A percentile compares a stretch with the other conserved stretches of the same genome.
Evolutionary conservation across 2,113 vertebrate genomes (phyloP).

Genomic region (Catagonus wagneri): DNA sequence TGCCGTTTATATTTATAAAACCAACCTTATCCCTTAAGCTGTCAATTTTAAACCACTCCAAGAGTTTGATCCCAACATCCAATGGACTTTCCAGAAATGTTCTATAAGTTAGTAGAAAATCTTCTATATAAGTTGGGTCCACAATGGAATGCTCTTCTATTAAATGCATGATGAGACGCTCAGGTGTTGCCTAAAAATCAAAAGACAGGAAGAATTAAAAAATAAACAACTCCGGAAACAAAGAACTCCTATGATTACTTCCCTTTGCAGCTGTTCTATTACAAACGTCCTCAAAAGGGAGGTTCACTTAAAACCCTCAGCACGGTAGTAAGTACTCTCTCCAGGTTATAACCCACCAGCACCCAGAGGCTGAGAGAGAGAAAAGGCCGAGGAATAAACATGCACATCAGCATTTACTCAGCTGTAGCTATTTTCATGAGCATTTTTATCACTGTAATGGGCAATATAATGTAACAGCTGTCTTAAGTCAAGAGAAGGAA

Average conservation of each 20-base stretch:
- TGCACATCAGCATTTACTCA: not conserved
- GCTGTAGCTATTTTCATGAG: not conserved
- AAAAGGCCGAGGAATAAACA: not conserved
- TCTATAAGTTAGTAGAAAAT: constrained; percentile 97
- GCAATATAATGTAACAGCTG: not conserved
- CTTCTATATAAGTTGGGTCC: constrained; percentile 98
- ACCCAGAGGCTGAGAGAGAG: not conserved
- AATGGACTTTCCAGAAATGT: constrained; percentile 96
- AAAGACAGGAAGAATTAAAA: constrained; percentile 60
- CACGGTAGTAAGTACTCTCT: not conserved
- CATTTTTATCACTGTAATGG: not conserved
- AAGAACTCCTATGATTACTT: constrained; percentile 9
- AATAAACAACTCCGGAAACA: constrained; percentile 37
- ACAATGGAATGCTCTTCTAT: constrained; percentile 99
- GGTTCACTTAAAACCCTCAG: constrained; percentile 22
- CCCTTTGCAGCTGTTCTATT: not conserved
- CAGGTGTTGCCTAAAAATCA: constrained; percentile 92
- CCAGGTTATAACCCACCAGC: not conserved
- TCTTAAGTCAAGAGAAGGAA: not conserved
- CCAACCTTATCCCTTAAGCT: constrained; percentile 95
- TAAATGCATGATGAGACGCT: constrained; percentile 97
- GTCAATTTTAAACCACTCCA: constrained; percentile 97
- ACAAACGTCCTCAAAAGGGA: constrained; percentile 1
- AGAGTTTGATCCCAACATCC: constrained; percentile 95
- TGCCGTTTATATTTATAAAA: constrained; percentile 55